Conservation (phyloP, 1,140 invertebrate genomes). For the Drosophila grimshawi region DNA sequence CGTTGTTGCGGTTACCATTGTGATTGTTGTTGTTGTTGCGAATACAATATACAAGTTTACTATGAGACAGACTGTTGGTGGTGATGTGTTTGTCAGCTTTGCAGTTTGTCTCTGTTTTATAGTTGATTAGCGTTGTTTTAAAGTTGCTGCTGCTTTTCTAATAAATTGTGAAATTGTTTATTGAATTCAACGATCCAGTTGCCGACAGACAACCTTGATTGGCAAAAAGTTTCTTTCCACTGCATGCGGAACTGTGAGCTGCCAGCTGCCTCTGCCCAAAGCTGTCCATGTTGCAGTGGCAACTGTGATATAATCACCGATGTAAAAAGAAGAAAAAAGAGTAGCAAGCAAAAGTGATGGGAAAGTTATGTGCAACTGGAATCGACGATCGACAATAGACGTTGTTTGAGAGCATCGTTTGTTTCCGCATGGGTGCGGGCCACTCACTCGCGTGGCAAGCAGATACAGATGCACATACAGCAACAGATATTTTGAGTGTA, state of each 20-base stretch:
- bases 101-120: constrained; percentile 3
- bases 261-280: constrained; percentile 11
- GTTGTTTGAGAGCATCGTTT: constrained; percentile 12
- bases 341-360: constrained; percentile 25
- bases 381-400: constrained; percentile 1
- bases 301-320: constrained; percentile 58
- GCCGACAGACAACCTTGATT: constrained; percentile 63
- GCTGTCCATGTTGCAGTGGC: constrained; percentile 34
- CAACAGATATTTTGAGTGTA: not conserved
- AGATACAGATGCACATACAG: not conserved
- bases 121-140: constrained; percentile 9
- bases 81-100: constrained; percentile 29
- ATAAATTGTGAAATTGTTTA: constrained; percentile 63
- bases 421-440: constrained; percentile 61
- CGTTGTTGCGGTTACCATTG: constrained; percentile 33
- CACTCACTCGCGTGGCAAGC: constrained; percentile 2
- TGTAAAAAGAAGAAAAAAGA: constrained; percentile 1
- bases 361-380: constrained; percentile 61
- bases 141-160: constrained; percentile 30
- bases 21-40: constrained; percentile 15
- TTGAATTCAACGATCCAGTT: constrained; percentile 31
- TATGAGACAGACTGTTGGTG: constrained; percentile 25
- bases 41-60: constrained; percentile 38
- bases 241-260: constrained; percentile 66
- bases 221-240: constrained; percentile 17